A percentile compares a stretch with the other conserved stretches of the same genome.
These are phyloP conservation scores for Eubucco bourcierii DNA, from an alignment of 2,113 vertebrate genomes.

Conservation along the genomic window DNA sequence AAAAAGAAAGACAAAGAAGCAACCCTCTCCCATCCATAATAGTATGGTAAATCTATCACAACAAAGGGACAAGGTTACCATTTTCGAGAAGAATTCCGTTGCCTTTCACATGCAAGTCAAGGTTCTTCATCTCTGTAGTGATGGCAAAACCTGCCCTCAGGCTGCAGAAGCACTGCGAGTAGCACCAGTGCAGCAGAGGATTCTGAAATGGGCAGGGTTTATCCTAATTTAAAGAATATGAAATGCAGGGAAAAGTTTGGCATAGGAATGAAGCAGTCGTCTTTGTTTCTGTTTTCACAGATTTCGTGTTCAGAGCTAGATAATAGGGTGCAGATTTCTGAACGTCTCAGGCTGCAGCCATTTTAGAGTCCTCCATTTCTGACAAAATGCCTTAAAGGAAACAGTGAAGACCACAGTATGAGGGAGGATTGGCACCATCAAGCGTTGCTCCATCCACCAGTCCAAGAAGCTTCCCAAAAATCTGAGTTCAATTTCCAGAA, in stretches of 20 bases:
- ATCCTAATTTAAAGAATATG: not conserved
- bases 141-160: constrained; percentile 2
- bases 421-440: constrained; percentile 13
- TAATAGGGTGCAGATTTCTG: accelerated
- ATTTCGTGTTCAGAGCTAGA: not conserved
- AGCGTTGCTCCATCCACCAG: not conserved
- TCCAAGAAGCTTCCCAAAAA: constrained; percentile 51
- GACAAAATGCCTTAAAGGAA: constrained; percentile 40
- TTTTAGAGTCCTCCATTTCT: not conserved
- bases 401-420: not conserved
- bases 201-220: not conserved
- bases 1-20: not conserved
- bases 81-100: constrained; percentile 20
- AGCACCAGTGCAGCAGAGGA: not conserved
- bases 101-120: not conserved
- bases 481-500: constrained; percentile 60
- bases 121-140: not conserved
- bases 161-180: not conserved
- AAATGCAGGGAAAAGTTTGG: not conserved
- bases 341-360: not conserved
- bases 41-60: not conserved
- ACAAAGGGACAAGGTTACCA: not conserved
- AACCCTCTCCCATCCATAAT: not conserved
- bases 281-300: not conserved
- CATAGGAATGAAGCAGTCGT: not conserved